A percentile compares a stretch with the other conserved stretches of the same genome.
These are phyloP conservation scores for Melanchra persicariae DNA, from an alignment of 2,888 invertebrate species.

Conservation along the genomic window DNA sequence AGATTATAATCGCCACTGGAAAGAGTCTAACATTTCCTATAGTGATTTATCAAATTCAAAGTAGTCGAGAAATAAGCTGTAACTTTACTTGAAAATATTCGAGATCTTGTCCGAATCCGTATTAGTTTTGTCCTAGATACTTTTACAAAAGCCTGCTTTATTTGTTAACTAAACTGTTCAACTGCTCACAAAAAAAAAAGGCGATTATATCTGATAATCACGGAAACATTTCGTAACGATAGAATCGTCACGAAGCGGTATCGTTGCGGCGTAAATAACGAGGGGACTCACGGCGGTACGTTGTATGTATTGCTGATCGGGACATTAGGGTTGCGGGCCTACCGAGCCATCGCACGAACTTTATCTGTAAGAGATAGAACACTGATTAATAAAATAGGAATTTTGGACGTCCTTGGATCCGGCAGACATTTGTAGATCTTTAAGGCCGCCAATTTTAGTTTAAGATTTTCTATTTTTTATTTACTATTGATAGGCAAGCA, in stretches of 20 bases:
- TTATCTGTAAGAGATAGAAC: constrained; percentile 39
- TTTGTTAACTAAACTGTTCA: not conserved
- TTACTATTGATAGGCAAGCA: too few relatives aligned
- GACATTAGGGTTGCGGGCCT: constrained; percentile 70
- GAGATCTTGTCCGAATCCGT: constrained; percentile 33
- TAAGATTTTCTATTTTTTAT: too few relatives aligned
- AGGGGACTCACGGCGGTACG: constrained; percentile 55
- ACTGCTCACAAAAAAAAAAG: not conserved
- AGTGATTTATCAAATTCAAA: not conserved
- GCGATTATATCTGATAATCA: constrained; percentile 20
- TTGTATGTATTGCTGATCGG: constrained; percentile 67
- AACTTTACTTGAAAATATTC: constrained; percentile 29
- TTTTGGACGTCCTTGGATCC: too few relatives aligned
- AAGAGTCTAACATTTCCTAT: not conserved
- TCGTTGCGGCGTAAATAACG: constrained; percentile 42
- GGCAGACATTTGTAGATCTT: too few relatives aligned
- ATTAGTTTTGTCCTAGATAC: not conserved
- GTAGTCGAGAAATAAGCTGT: not conserved
- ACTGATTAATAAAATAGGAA: too few relatives aligned
- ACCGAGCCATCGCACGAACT: constrained; percentile 48
- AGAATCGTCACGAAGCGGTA: constrained; percentile 54
- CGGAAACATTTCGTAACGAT: not conserved
- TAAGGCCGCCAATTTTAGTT: too few relatives aligned
- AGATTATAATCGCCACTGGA: constrained; percentile 43
- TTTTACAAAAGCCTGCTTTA: not conserved